Evolutionary conservation across 2,888 invertebrate genomes (phyloP), one percentile per base, ranked within the genome.

Genomic region (Drepanosiphum platanoidis): DNA sequence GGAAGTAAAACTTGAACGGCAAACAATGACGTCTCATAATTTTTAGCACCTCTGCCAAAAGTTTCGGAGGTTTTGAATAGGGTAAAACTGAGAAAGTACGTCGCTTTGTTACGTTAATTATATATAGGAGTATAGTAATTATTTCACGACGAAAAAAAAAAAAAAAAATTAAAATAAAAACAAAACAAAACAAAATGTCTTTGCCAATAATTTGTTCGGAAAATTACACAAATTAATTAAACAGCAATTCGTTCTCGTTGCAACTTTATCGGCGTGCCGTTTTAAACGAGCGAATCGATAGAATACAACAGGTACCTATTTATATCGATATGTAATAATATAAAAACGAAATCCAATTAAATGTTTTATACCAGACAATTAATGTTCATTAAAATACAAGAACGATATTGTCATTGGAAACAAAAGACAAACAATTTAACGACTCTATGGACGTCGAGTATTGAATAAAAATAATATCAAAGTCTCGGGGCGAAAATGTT

Each of bases 41-140:
- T 82, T 82, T 64, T 64, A 82, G 74, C 82, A 64, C 64, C 64
- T 64, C 52, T 64, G 82, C 82, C 61, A 82, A 82, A 61, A 71
- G 71, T 74, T 74, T 42, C n/a, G 42, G 64, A 27, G 58, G 58
- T 74, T 64, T 39, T 64, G 18, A 64, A 82, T 34, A 58, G 74
- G 13, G 27, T 9, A 70, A 52, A 34, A 27, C 70, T 70, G 36
- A 58, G 71, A 58, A 71, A 39, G 13, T 52, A 27, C 1, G 36
- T 58, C 22, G 52, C 71, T 71, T 81, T 81, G 70, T 71, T 52
- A 36, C 68, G 80, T 68, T 80, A 80, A 81, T 81, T 81, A 71
- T 80, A 70, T 52, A 52, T 13, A 42, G n/a, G n/a, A n/a, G 7
- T 13, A 42, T 70, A 27, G 30, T n/a, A n/a, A n/a, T n/a, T n/a